Percentiles rank a stretch among this genome's conserved stretches.
phyloP scores from a whole-genome alignment of 2,797 vertebrate genomes.

The Sebastes vulpes region DNA sequence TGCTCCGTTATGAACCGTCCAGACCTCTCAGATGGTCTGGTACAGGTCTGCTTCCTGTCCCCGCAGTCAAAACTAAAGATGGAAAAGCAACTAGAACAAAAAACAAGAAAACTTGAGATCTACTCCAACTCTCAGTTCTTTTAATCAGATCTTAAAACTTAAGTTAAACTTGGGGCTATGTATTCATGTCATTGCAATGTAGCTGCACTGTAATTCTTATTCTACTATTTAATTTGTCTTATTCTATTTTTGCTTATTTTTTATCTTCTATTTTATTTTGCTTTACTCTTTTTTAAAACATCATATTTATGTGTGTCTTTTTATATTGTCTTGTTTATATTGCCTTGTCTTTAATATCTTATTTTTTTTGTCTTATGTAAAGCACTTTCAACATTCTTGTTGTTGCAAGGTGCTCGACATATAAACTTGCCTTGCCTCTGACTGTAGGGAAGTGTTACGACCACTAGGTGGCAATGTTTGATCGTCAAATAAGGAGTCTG shows the following conservation, averaged over 20 bases:
- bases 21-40: neutral
- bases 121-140: neutral
- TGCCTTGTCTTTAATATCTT: neutral
- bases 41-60: neutral
- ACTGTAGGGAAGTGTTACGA: neutral
- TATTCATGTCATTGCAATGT: too few relatives aligned
- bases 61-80: neutral
- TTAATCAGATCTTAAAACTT: neutral
- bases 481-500: neutral
- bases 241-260: neutral
- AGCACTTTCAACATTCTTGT: neutral
- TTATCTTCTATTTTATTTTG: neutral
- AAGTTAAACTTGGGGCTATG: neutral
- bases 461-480: conserved; percentile 51
- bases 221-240: neutral
- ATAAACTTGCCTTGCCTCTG: neutral
- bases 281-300: neutral
- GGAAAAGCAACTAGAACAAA: too few relatives aligned
- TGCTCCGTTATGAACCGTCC: neutral
- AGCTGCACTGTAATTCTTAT: neutral
- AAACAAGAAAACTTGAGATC: neutral
- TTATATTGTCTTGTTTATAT: neutral
- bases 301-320: neutral
- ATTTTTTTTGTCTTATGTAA: neutral
- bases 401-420: neutral